A percentile compares a stretch with the other conserved stretches of the same genome.
Conservation (phyloP, 2,113 vertebrate genomes). For the Chroicocephalus ridibundus region DNA sequence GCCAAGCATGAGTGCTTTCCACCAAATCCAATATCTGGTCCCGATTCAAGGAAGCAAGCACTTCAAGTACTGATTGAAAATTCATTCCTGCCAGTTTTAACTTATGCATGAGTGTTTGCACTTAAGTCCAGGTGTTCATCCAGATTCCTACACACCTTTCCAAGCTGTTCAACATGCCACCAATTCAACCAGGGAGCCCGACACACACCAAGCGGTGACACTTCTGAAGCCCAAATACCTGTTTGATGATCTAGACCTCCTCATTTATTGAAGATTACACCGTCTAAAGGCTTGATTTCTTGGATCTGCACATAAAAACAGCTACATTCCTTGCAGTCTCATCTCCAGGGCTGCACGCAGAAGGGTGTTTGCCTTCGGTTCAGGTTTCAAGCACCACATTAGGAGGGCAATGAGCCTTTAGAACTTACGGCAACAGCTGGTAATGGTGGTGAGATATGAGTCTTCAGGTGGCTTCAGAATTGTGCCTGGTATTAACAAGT, state of each 20-base stretch:
- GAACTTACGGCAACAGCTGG: background rate
- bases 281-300: accelerated
- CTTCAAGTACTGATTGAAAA: background rate
- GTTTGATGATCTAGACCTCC: background rate
- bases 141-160: accelerated
- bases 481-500: background rate
- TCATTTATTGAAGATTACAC: accelerated
- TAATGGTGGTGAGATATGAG: accelerated
- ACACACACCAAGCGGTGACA: accelerated
- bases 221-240: background rate
- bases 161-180: accelerated
- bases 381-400: background rate
- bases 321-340: accelerated
- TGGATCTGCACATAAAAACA: background rate
- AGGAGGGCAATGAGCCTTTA: background rate
- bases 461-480: background rate
- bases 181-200: background rate
- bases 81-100: background rate
- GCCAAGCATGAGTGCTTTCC: background rate
- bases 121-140: accelerated
- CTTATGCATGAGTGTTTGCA: accelerated
- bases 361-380: no score
- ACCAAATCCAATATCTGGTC: background rate
- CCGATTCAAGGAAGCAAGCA: background rate
- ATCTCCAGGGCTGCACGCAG: background rate